Percentiles rank a stretch among this genome's conserved stretches.
Evolutionary conservation across 2,113 vertebrate genomes (phyloP).

Genomic region (Falcunculus frontatus): DNA sequence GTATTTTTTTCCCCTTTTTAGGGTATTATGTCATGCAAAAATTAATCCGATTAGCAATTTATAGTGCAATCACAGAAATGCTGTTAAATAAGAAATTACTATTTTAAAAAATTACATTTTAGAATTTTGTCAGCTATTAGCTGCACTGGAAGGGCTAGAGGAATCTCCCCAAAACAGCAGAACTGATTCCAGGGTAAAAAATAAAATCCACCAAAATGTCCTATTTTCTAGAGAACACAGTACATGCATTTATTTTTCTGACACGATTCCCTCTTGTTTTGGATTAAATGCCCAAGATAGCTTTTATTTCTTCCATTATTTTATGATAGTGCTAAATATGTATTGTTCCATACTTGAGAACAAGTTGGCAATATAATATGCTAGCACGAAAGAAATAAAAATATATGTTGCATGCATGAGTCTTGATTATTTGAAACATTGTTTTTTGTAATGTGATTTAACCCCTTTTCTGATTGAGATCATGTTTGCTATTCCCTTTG

Average conservation of each 20-base stretch:
- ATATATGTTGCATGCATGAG: not conserved
- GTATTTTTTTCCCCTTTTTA: not conserved
- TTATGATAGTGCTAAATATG: not conserved
- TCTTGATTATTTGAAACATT: slow-evolving; percentile 47
- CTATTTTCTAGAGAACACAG: not conserved
- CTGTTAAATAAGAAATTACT: not conserved
- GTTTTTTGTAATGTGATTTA: slow-evolving; percentile 57
- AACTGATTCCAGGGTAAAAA: not conserved
- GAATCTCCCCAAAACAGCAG: not conserved
- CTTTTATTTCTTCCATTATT: slow-evolving; percentile 1
- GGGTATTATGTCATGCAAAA: not conserved
- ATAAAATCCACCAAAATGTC: not conserved
- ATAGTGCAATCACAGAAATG: not conserved
- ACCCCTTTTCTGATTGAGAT: slow-evolving; percentile 68
- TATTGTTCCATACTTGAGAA: not conserved
- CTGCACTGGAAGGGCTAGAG: not conserved
- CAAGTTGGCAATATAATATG: not conserved
- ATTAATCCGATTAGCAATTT: not conserved
- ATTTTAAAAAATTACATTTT: not conserved
- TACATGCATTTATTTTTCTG: not conserved
- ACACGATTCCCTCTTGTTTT: not conserved
- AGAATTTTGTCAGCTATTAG: not conserved
- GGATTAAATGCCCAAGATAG: not conserved
- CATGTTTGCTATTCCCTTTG: slow-evolving; percentile 72
- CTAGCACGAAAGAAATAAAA: slow-evolving; percentile 30